These are phyloP conservation scores for Acropora yongei DNA, from an alignment of 64 coral and sea anemone genomes.

Conservation along the genomic window DNA sequence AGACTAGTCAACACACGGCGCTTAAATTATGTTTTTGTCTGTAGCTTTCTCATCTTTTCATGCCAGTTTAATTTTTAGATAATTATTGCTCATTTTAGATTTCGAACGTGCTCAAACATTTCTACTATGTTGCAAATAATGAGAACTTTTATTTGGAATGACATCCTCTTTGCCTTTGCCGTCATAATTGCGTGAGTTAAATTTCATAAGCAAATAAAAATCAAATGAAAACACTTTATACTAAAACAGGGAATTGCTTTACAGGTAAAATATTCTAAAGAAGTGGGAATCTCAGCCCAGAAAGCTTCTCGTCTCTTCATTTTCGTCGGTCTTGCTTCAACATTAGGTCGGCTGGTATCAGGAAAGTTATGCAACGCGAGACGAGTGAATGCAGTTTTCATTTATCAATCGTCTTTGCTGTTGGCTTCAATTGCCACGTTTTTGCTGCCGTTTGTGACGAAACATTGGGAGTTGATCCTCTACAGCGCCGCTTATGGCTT, in stretches of 20 bases:
- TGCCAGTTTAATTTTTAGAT: too few relatives aligned
- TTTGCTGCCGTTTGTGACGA: slow-evolving; percentile 2
- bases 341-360: neutral
- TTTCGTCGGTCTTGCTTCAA: slow-evolving; percentile 41
- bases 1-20: too few relatives aligned
- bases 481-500: slow-evolving; percentile 26
- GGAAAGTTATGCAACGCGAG: slow-evolving; percentile 18
- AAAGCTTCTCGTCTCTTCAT: slow-evolving; percentile 50
- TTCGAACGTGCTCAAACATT: too few relatives aligned
- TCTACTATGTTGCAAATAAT: too few relatives aligned
- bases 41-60: too few relatives aligned
- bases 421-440: neutral
- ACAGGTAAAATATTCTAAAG: slow-evolving; percentile 40
- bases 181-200: too few relatives aligned
- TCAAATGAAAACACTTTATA: too few relatives aligned
- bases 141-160: too few relatives aligned
- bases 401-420: slow-evolving; percentile 30
- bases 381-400: neutral
- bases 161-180: too few relatives aligned
- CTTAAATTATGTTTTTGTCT: too few relatives aligned
- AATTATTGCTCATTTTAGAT: too few relatives aligned
- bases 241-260: neutral
- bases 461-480: slow-evolving; percentile 4
- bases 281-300: slow-evolving; percentile 25
- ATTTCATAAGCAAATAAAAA: too few relatives aligned